Evolutionary conservation across 2,888 invertebrate genomes (phyloP).

Genomic region (Geotrupes spiniger): DNA sequence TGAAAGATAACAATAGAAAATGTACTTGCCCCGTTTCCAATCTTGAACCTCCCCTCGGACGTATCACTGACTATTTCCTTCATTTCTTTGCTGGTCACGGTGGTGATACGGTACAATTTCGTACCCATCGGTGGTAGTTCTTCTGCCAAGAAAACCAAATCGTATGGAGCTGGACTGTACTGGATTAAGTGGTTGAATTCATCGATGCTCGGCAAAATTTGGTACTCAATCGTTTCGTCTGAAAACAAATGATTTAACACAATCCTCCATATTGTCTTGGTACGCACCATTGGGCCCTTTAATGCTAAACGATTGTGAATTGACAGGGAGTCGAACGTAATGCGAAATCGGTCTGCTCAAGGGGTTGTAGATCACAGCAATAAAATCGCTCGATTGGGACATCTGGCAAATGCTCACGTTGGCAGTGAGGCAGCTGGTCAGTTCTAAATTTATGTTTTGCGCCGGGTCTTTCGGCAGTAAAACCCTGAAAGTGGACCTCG

Average conservation of each 20-base stretch:
- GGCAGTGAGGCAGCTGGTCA: conserved; percentile 56
- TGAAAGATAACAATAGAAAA: not conserved
- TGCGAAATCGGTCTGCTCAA: conserved; percentile 59
- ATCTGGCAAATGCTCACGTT: conserved; percentile 61
- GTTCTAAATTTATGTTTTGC: conserved; percentile 12
- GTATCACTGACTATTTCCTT: not conserved
- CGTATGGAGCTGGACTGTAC: conserved; percentile 53
- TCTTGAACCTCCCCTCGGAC: conserved; percentile 9
- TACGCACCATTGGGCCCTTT: conserved; percentile 14
- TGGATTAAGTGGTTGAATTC: conserved; percentile 22
- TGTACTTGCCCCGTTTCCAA: conserved; percentile 15
- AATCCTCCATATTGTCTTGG: too few species aligned
- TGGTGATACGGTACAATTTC: conserved; percentile 54
- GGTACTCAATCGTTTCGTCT: conserved; percentile 41
- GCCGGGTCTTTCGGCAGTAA: conserved; percentile 42
- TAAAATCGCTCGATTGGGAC: conserved; percentile 55
- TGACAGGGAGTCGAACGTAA: conserved; percentile 63
- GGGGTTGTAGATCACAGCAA: conserved; percentile 79
- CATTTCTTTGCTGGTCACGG: not conserved
- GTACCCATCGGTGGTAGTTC: conserved; percentile 65
- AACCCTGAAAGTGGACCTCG: conserved; percentile 5
- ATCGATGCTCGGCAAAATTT: conserved; percentile 25
- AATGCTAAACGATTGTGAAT: conserved; percentile 49
- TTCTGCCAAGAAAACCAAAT: conserved; percentile 66
- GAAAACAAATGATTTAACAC: conserved; percentile 45